These are phyloP conservation scores for Ophion ellenae DNA, from an alignment of 2,888 invertebrate genomes.

Conservation along the genomic window DNA sequence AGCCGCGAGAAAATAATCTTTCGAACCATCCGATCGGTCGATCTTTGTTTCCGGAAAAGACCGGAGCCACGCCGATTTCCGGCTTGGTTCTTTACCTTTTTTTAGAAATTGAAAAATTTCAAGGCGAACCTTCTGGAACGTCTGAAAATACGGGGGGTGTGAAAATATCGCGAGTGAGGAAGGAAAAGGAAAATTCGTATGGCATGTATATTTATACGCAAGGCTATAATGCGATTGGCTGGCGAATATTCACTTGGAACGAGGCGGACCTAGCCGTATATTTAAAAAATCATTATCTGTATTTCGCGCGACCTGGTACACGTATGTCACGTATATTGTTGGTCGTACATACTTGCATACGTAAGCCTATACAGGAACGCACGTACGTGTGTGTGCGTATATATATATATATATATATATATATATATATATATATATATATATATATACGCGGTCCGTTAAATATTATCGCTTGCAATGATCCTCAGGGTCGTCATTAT, in stretches of 20 bases:
- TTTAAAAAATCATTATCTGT: conserved; percentile 63
- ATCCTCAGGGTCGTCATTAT: conserved; percentile 72
- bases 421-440: conserved; percentile 3
- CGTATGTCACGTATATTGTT: conserved; percentile 19
- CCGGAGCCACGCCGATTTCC: neutral
- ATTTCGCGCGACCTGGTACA: conserved; percentile 43
- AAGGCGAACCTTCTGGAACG: neutral
- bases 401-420: neutral
- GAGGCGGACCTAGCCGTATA: conserved; percentile 12
- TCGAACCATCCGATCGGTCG: neutral
- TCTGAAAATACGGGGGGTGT: neutral
- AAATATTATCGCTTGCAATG: conserved; percentile 71
- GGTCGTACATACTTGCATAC: conserved; percentile 16
- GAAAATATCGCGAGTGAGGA: neutral
- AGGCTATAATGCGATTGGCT: conserved; percentile 16
- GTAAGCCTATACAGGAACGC: neutral
- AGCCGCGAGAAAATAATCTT: neutral
- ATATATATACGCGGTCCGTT: conserved; percentile 32
- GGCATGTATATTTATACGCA: conserved; percentile 23
- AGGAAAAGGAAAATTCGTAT: neutral
- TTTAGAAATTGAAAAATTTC: neutral
- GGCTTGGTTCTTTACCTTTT: neutral
- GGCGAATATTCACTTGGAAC: conserved; percentile 21
- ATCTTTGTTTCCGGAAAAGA: neutral
- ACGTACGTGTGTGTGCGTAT: neutral